Base-by-base conservation (phyloP, 2,113 vertebrate species). In the Bathybates hornii region DNA sequence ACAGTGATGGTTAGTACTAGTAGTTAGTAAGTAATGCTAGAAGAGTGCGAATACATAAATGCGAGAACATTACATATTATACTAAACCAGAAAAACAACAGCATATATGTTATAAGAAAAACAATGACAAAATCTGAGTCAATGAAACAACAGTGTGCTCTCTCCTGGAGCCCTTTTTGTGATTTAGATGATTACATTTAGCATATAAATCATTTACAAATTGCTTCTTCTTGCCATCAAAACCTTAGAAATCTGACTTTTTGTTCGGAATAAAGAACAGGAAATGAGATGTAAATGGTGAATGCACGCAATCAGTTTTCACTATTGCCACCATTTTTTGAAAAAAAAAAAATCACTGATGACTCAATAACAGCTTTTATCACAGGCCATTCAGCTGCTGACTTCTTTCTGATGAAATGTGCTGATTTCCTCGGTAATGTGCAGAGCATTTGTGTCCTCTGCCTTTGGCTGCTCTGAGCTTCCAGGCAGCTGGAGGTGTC, bases 301-400 rank as follows among this genome's bases (percentile, higher is more conserved):
- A 95, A 95, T 95, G 90, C 92, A 90, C 91, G 91, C 92, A 94
- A 95, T 96, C 94, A 95, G 84, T 80, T 87, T 81, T 80, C 89
- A 78, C 81, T 87, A 84, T 61, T 91, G 76, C 89, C 66, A 89
- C 82, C 90, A 89, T 80, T 91, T 91, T 87, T 87, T 89, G 87
- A 87, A 93, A 29, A 32, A 50, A 76, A 50, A 76, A 76, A 92
- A 85, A 76, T 93, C 92, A 89, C 85, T 82, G 89, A 93, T 86
- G 89, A 91, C 87, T 95, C 89, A 90, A 89, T 90, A 79, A 73
- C 85, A 78, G 92, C 92, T 92, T 93, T 94, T 94, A 95, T 92
- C 86, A 86, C 45, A 78, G 86, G 82, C 93, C 87, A 94, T 94
- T 94, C 92, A 95, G 90, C 92, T 57, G 85, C 92, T 87, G 89